Evolutionary conservation across 2,113 vertebrate species (phyloP).

Genomic region (Ceyx melanurus): DNA sequence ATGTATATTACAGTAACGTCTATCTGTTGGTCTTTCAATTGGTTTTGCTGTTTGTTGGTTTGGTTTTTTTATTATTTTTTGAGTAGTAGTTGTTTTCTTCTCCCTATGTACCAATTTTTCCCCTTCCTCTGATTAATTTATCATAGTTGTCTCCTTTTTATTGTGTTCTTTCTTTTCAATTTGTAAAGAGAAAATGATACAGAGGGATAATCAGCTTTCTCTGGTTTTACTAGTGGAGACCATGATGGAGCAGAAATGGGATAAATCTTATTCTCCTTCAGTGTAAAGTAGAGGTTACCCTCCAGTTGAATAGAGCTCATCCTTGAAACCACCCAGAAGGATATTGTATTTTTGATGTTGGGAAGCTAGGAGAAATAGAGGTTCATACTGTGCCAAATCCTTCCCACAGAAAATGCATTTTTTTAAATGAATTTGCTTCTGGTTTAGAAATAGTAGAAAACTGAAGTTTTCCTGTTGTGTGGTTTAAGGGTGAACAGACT

Average conservation of each 20-base stretch:
- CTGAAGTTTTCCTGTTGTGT: neutral
- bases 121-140: neutral
- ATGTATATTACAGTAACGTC: neutral
- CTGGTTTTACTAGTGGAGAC: neutral
- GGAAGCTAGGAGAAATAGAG: neutral
- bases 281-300: neutral
- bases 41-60: too few relatives aligned
- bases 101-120: neutral
- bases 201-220: neutral
- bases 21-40: neutral
- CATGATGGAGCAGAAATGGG: neutral
- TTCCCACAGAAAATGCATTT: neutral
- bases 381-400: neutral
- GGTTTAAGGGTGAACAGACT: too few relatives aligned
- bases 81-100: neutral
- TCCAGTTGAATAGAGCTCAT: slow-evolving; percentile 1
- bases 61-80: too few relatives aligned
- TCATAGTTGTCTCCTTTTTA: neutral
- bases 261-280: slow-evolving; percentile 4
- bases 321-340: neutral
- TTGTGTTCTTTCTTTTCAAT: neutral
- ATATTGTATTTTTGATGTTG: neutral
- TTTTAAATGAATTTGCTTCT: neutral
- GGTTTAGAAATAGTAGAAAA: neutral
- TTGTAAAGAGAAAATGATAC: neutral